Percentiles rank a stretch among this genome's conserved stretches.
Evolutionary conservation across 2,113 vertebrate genomes (phyloP).

Genomic region (Muscicapa adusta): DNA sequence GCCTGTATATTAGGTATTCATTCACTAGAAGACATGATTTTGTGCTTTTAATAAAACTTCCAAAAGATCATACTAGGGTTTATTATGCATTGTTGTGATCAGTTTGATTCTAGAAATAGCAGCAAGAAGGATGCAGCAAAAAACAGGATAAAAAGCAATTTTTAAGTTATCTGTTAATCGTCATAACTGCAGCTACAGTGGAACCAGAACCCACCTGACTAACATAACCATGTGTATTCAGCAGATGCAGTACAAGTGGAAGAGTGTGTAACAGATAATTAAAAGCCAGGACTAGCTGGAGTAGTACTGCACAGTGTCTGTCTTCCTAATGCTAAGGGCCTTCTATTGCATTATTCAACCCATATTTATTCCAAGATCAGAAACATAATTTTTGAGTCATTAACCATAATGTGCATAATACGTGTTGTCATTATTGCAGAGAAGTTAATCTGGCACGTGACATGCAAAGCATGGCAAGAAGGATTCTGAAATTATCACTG

Average conservation of each 20-base stretch:
- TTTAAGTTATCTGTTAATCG: not conserved
- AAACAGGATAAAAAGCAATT: not conserved
- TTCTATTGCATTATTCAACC: not conserved
- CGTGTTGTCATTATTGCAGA: not conserved
- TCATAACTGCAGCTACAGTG: not conserved
- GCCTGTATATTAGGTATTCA: not conserved
- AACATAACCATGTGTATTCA: not conserved
- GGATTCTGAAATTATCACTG: not conserved
- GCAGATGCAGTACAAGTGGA: not conserved
- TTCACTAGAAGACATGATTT: not conserved
- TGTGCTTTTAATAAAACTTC: constrained; percentile 3
- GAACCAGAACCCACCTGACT: not conserved
- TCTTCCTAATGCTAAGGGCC: not conserved
- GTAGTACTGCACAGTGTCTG: not conserved
- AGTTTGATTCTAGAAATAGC: not conserved
- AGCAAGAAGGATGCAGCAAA: not conserved
- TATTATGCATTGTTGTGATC: not conserved
- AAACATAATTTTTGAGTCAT: not conserved
- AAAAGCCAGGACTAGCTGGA: not conserved
- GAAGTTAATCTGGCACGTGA: not conserved
- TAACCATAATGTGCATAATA: not conserved
- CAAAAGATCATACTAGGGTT: not conserved
- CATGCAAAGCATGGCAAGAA: not conserved
- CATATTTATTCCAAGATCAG: not conserved
- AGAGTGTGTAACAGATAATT: not conserved